These are phyloP conservation scores for Archips xylosteana DNA, from an alignment of 2,888 invertebrate genomes.

Conservation along the genomic window DNA sequence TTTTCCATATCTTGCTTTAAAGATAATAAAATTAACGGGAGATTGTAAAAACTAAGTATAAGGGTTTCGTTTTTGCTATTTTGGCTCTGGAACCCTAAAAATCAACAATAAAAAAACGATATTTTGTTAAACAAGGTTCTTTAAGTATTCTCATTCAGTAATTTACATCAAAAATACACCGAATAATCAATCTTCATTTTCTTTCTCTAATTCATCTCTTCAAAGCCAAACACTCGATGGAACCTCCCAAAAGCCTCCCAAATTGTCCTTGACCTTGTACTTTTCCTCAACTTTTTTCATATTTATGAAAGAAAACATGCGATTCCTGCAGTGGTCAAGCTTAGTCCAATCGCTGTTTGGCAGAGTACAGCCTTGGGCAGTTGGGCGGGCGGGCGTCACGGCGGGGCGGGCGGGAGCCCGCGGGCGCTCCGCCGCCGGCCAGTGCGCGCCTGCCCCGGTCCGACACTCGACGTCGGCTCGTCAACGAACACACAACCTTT, in stretches of 20 bases:
- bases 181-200: too few species aligned
- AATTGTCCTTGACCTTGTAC: neutral
- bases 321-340: slow-evolving; percentile 23
- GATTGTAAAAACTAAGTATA: too few species aligned
- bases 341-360: slow-evolving; percentile 56
- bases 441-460: slow-evolving; percentile 84
- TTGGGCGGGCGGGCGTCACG: slow-evolving; percentile 53
- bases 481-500: slow-evolving; percentile 77
- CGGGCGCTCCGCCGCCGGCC: slow-evolving; percentile 58
- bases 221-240: neutral
- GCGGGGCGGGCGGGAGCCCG: slow-evolving; percentile 45
- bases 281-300: neutral
- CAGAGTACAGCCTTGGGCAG: slow-evolving; percentile 55
- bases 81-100: too few species aligned
- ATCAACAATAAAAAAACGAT: too few species aligned
- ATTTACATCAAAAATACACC: too few species aligned
- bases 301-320: neutral
- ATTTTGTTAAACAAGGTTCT: too few species aligned
- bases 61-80: too few species aligned
- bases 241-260: neutral
- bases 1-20: too few species aligned
- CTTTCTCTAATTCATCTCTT: too few species aligned
- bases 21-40: too few species aligned
- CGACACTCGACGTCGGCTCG: slow-evolving; percentile 86
- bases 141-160: too few species aligned